A percentile compares a stretch with the other conserved stretches of the same genome.
These are phyloP conservation scores for Lutjanus argentimaculatus DNA, from an alignment of 2,797 vertebrate genomes.

Conservation along the genomic window DNA sequence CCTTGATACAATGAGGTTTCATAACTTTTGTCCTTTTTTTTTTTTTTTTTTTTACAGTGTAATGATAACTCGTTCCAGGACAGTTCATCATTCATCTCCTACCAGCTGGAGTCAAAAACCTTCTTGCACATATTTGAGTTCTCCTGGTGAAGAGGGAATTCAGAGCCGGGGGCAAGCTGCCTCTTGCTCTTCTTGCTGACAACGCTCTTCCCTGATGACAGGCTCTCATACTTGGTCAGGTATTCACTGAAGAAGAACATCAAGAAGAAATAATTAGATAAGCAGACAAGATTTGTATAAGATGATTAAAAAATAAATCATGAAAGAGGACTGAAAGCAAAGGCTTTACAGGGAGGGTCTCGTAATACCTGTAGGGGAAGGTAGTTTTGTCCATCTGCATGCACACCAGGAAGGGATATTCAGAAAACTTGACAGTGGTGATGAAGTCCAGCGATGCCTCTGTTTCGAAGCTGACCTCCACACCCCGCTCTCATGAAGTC, in stretches of 20 bases:
- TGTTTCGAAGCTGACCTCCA: slow-evolving; percentile 91
- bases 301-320: neutral
- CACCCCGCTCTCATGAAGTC: slow-evolving; percentile 91
- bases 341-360: neutral
- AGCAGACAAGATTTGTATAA: neutral
- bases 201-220: slow-evolving; percentile 88
- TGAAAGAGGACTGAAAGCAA: neutral
- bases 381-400: slow-evolving; percentile 96
- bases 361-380: slow-evolving; percentile 91
- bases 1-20: too few relatives aligned
- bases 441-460: slow-evolving; percentile 93
- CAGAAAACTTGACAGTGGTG: slow-evolving; percentile 97
- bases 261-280: neutral
- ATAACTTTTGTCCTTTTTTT: too few relatives aligned
- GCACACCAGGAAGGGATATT: slow-evolving; percentile 98
- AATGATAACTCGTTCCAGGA: slow-evolving; percentile 21
- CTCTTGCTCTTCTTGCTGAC: slow-evolving; percentile 81
- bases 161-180: slow-evolving; percentile 87
- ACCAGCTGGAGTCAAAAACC: slow-evolving; percentile 88
- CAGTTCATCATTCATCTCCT: slow-evolving; percentile 70
- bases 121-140: slow-evolving; percentile 97
- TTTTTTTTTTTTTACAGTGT: too few relatives aligned
- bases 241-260: slow-evolving; percentile 82
- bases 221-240: slow-evolving; percentile 90
- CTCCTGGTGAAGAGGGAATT: slow-evolving; percentile 96